Base-by-base conservation (phyloP, 2,888 invertebrate genomes). In the Aquatica leii region DNA sequence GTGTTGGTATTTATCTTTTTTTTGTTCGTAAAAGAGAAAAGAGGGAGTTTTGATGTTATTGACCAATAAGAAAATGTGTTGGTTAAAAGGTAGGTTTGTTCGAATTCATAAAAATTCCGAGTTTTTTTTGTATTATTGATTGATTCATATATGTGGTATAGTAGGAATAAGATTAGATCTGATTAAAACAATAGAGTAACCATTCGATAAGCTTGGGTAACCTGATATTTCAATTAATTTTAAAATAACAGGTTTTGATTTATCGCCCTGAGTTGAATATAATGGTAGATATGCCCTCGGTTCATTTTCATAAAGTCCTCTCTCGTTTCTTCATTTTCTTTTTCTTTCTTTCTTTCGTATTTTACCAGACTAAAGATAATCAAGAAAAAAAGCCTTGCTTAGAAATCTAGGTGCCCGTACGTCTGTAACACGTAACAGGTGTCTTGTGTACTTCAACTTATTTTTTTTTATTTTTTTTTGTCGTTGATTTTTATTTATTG, bases 281-380 rank as follows among this genome's bases (percentile, higher is more conserved):
- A 78, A 70, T 82, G 84, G 83, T 80, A 84, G 81, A 78, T 82
- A 75, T 74, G 79, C 80, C 77, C 82, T 81, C 76, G 54, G 58
- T 49, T 63, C 54, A 54, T 57, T 63, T 66, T 58, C 59, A 55
- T 58, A 57, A 49, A 52, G 11, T 40, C 20, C 40, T 51, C 61
- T 58, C 61, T 58, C 56, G 21, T 52, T 50, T 54, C 50, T 41
- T 48, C n/a, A 41, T 12, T 50, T 17, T 59, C 61, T 37, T 53
- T 62, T 58, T 58, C 61, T 56, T 37, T 52, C 59, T 52, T 52
- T 46, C 59, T 52, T 52, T 46, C 46, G 34, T 35, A 21, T 54
- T 51, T 37, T 24, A 52, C 31, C 5, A 21, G 34, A 18, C 21
- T 31, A 17, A 51, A 51, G 9, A 15, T 24, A 57, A 46, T 49